A percentile compares a stretch with the other conserved stretches of the same genome.
Evolutionary conservation across 2,888 invertebrate species (phyloP).

Genomic region (Tetrapedia diversipes): DNA sequence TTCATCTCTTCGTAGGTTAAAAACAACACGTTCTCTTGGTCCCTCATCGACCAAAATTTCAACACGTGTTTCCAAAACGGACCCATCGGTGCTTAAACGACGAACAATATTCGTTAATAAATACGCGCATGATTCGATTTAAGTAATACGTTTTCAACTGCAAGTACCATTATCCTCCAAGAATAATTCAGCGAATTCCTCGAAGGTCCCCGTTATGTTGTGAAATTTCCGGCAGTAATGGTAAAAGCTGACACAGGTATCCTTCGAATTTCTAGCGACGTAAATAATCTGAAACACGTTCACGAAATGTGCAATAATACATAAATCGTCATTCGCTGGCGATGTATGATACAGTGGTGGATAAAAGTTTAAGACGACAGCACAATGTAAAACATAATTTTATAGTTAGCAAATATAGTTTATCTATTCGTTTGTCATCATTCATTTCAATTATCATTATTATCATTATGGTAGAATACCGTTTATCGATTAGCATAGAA

Average conservation of each 20-base stretch:
- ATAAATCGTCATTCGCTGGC: too few relatives aligned
- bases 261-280: conserved; percentile 94
- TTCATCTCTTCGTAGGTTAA: conserved; percentile 86
- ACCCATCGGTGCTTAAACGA: conserved; percentile 74
- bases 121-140: background rate
- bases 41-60: conserved; percentile 82
- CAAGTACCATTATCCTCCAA: conserved; percentile 86
- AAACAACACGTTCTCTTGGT: conserved; percentile 84
- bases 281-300: conserved; percentile 90
- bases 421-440: too few relatives aligned
- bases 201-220: conserved; percentile 86
- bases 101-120: background rate
- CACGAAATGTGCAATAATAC: too few relatives aligned
- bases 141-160: background rate
- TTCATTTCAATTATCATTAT: too few relatives aligned
- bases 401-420: too few relatives aligned
- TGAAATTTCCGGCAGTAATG: conserved; percentile 91
- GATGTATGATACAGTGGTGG: too few relatives aligned
- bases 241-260: conserved; percentile 94
- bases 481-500: too few relatives aligned
- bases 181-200: conserved; percentile 90
- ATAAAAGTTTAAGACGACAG: too few relatives aligned
- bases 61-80: conserved; percentile 82
- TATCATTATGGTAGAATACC: too few relatives aligned
- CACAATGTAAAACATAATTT: too few relatives aligned